phyloP scores from a whole-genome alignment of 2,888 invertebrate genomes.

The Shargacucullia verbasci region DNA sequence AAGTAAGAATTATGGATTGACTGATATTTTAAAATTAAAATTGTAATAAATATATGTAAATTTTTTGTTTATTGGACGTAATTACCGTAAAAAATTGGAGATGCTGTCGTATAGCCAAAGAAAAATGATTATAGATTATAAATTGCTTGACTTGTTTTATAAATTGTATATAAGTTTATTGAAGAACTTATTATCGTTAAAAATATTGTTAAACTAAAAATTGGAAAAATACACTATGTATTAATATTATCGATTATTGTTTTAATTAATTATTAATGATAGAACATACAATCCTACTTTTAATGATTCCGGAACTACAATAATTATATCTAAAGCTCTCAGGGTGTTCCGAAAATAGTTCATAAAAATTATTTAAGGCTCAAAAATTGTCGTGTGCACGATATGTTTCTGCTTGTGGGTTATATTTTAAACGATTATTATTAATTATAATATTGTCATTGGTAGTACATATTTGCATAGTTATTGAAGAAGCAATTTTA shows the following conservation, averaged over 20 bases:
- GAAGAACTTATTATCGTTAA: background rate
- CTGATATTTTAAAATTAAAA: slow-evolving; percentile 36
- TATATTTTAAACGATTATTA: too few species aligned
- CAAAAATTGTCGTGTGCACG: too few species aligned
- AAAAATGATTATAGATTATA: slow-evolving; percentile 20
- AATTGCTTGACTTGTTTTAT: slow-evolving; percentile 8
- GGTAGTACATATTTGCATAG: slow-evolving; percentile 8
- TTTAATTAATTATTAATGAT: too few species aligned
- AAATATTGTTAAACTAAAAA: too few species aligned
- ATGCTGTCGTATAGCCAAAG: background rate
- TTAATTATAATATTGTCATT: background rate
- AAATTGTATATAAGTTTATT: background rate
- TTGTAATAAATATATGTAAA: slow-evolving; percentile 3
- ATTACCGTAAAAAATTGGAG: slow-evolving; percentile 27
- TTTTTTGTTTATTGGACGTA: slow-evolving; percentile 19
- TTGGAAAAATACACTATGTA: too few species aligned
- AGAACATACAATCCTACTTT: too few species aligned
- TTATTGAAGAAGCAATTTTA: slow-evolving; percentile 5
- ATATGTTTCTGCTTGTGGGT: too few species aligned
- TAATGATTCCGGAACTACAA: too few species aligned
- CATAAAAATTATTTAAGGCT: too few species aligned
- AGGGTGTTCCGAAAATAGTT: too few species aligned
- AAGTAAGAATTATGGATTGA: slow-evolving; percentile 44
- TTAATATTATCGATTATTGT: too few species aligned
- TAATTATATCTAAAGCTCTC: too few species aligned